A percentile compares a stretch with the other conserved stretches of the same genome.
Conservation (phyloP, 1,140 invertebrate genomes). For the Euborellia annulipes region DNA sequence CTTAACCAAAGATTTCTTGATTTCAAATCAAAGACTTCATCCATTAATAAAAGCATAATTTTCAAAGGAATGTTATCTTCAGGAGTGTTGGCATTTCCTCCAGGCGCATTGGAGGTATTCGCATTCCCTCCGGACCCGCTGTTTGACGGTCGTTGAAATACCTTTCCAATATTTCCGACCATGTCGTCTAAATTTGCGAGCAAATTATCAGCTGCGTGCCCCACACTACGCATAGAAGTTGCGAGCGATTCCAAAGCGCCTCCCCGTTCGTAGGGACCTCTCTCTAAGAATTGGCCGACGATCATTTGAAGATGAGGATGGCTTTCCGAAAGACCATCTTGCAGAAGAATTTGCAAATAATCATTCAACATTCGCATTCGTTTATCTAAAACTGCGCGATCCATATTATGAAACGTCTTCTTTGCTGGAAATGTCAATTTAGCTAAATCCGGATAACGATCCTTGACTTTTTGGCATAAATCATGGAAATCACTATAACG, state of each 20-base stretch:
- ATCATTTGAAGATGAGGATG: constrained; percentile 50
- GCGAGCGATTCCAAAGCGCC: constrained; percentile 30
- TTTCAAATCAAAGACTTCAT: constrained; percentile 83
- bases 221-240: constrained; percentile 60
- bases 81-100: constrained; percentile 8
- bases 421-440: constrained; percentile 79
- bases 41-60: constrained; percentile 71
- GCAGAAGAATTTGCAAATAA: constrained; percentile 59
- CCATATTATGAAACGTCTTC: constrained; percentile 87
- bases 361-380: constrained; percentile 70
- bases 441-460: constrained; percentile 61
- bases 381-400: constrained; percentile 68
- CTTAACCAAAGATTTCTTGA: constrained; percentile 77
- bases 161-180: constrained; percentile 54
- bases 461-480: constrained; percentile 59
- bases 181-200: constrained; percentile 66
- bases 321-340: constrained; percentile 39
- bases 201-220: constrained; percentile 57
- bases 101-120: background rate
- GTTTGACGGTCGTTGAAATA: constrained; percentile 16
- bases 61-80: constrained; percentile 76
- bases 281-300: constrained; percentile 59
- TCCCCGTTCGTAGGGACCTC: constrained; percentile 55
- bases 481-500: constrained; percentile 87
- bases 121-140: background rate